phyloP scores from a whole-genome alignment of 1,140 invertebrate species.

The Atta cephalotes region DNA sequence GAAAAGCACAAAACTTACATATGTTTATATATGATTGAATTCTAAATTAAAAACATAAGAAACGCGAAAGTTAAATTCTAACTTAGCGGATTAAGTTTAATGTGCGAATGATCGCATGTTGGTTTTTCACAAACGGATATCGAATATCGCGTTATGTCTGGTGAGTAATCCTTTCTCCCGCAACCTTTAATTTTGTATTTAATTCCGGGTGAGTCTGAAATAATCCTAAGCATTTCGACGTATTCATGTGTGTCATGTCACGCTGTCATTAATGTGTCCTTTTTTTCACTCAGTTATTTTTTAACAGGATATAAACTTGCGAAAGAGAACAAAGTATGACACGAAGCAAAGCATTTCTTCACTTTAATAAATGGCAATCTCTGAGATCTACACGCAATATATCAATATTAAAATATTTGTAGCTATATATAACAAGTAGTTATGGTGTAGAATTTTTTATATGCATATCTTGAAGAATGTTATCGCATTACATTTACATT shows the following conservation, averaged over 20 bases:
- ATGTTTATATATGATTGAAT: background rate
- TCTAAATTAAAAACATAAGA: background rate
- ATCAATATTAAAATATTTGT: background rate
- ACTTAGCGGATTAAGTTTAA: background rate
- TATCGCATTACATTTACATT: background rate
- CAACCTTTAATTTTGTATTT: slow-evolving; percentile 41
- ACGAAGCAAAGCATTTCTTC: background rate
- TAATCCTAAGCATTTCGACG: background rate
- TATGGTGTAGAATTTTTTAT: background rate
- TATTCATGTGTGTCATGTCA: background rate
- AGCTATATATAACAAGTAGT: background rate
- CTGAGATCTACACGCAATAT: background rate
- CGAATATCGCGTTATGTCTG: background rate
- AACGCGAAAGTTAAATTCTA: slow-evolving; percentile 5
- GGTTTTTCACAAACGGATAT: background rate
- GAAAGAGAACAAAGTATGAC: slow-evolving; percentile 16
- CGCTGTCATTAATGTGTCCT: slow-evolving; percentile 41
- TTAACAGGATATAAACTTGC: slow-evolving; percentile 15
- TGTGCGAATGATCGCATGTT: background rate
- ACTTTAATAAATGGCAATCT: background rate
- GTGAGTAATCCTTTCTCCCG: slow-evolving; percentile 49
- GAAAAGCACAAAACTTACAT: background rate
- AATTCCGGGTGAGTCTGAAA: slow-evolving; percentile 29
- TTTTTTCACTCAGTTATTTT: slow-evolving; percentile 5
- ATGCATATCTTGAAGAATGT: background rate